These are phyloP conservation scores for Malurus elegans DNA, from an alignment of 2,113 vertebrate species.

Conservation along the genomic window DNA sequence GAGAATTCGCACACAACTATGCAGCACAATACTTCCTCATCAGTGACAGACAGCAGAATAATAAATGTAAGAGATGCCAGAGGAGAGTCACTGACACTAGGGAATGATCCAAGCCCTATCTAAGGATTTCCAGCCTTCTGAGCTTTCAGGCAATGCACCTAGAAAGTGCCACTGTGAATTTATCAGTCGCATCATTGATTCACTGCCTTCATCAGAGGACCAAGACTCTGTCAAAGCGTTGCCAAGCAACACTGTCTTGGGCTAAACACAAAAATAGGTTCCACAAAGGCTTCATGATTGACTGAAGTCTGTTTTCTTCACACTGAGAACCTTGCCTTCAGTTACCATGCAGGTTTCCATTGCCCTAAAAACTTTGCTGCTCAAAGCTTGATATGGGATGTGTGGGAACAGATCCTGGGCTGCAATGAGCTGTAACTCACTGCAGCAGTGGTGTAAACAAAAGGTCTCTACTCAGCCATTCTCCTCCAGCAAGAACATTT, in stretches of 20 bases:
- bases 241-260: slow-evolving; percentile 35
- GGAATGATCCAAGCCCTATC: background rate
- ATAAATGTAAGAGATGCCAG: background rate
- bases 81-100: background rate
- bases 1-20: background rate
- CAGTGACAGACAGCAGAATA: background rate
- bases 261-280: background rate
- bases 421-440: background rate
- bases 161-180: slow-evolving; percentile 20
- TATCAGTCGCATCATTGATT: slow-evolving; percentile 4
- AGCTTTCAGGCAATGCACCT: background rate
- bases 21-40: background rate
- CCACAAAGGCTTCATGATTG: background rate
- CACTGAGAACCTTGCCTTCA: background rate
- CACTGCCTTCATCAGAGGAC: background rate
- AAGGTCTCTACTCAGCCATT: background rate
- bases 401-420: background rate
- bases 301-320: background rate
- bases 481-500: background rate
- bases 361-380: background rate
- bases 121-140: slow-evolving; percentile 21
- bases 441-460: background rate
- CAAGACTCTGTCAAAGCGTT: slow-evolving; percentile 15
- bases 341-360: background rate
- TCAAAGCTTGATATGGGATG: background rate